Evolutionary conservation across 37 sponge, comb jelly and placozoan genomes (phyloP), one percentile per base, ranked within the genome.

Genomic region (Eunapius fragilis): DNA sequence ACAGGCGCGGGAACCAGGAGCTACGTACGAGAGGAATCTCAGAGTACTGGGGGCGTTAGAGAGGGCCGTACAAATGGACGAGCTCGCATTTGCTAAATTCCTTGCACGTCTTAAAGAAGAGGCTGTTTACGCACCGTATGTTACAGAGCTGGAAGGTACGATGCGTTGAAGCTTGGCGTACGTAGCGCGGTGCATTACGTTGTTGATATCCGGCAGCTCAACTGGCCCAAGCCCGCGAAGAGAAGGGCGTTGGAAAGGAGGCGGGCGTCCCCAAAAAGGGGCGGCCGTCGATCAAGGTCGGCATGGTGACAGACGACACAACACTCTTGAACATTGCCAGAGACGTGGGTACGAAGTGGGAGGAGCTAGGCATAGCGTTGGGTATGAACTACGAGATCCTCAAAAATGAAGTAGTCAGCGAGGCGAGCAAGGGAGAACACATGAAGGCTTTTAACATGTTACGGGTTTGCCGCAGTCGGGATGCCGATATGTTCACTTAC

Each of bases 341-440:
- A 30, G 86, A 85, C 27, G 34, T 85, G 6, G 70, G 86, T 2
- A 48, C 25, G 70, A 78, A 85, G 78, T 85, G 70, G 78, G 70
- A 70, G 26, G 86, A 85, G 69, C 50, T 78, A 2, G 79, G 86
- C 2, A 28, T 85, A 25, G 79, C 47, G 25, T 22, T 85, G n/a
- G 79, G 41, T 14, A 69, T 85, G 22, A 49, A 69, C 37, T 85
- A 31, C 79, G 78, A 47, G 41, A 72, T 77, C 0, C 14, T 85
- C 23, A 85, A 24, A 33, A 84, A 35, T 45, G 83, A 41, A 24
- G 36, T 82, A 4, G 41, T 22, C 36, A 37, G 73, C 72, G 73
- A 82, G 36, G 27, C 72, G 14, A 37, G 25, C 37, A 82, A 22
- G 30, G 38, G 26, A 71, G 72, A 82, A 38, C 80, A 80, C 80